Base-by-base conservation (phyloP, 2,888 invertebrate species). In the Ophion ventricosus region DNA sequence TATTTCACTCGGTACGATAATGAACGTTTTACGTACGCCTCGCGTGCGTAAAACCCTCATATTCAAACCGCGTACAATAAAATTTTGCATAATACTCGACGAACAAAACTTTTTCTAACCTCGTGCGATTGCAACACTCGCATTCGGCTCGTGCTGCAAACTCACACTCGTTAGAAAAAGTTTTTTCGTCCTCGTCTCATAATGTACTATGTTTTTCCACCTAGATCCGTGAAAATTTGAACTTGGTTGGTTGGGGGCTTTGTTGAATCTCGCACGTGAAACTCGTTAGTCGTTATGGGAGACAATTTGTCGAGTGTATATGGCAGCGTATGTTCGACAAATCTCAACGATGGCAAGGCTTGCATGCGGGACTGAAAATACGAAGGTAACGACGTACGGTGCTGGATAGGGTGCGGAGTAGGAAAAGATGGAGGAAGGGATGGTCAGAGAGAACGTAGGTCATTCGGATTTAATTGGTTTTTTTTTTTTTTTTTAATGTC, bases 381-480 rank as follows among this genome's bases (percentile, higher is more conserved):
- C 8, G 74, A 14, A 80, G 74, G 59, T 73, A 80, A 80, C 59
- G 66, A 74, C 76, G 64, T 72, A 43, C 35, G 54, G 23, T 64
- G 66, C 59, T n/a, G 67, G 61, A 63, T 63, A 67, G n/a, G 49
- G 7, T 66, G n/a, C n/a, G 43, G 72, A 56, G 66, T 54, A 72
- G 40, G 29, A n/a, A 64, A 29, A 66, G 72, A 61, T 54, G 64
- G 77, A 29, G 26, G 14, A 35, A 25, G 40, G 69, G 40, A 63
- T 66, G 35, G 59, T 59, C 76, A 85, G 23, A 49, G 76, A 63
- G 73, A 7, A 29, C 85, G 77, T 59, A 25, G 67, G 73, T 67
- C 78, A 63, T 82, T 67, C 82, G 82, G 83, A 87, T 89, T 89
- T 89, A 89, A 89, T 89, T 89, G 87, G 86, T 84, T 89, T 88